phyloP scores from a whole-genome alignment of 2,797 vertebrate species.

The Moxostoma hubbsi region DNA sequence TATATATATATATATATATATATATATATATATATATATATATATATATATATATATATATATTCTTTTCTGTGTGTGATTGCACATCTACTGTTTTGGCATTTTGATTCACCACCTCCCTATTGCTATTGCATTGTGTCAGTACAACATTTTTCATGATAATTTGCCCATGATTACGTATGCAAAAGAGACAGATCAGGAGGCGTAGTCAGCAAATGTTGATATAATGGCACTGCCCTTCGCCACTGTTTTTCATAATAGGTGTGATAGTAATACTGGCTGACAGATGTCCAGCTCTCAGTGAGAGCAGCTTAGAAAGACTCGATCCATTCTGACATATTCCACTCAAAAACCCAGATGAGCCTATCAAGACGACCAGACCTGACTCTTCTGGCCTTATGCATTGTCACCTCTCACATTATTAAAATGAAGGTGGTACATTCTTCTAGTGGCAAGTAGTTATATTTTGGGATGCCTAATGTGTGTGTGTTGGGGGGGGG shows the following conservation, averaged over 20 bases:
- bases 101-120: background rate
- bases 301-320: background rate
- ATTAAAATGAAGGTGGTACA: constrained; percentile 7
- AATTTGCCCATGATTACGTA: constrained; percentile 31
- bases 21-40: too few relatives aligned
- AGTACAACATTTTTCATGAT: constrained; percentile 9
- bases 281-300: constrained; percentile 30
- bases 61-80: background rate
- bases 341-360: background rate
- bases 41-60: too few relatives aligned
- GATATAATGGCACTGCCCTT: constrained; percentile 39
- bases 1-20: too few relatives aligned
- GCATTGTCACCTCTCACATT: constrained; percentile 8
- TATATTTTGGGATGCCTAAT: constrained; percentile 15
- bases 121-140: background rate
- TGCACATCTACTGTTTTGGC: background rate
- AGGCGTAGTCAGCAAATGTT: background rate
- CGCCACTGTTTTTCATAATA: constrained; percentile 26
- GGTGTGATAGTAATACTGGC: constrained; percentile 27
- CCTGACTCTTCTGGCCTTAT: background rate
- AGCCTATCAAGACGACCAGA: background rate
- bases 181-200: constrained; percentile 31
- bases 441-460: constrained; percentile 3
- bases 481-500: constrained; percentile 13
- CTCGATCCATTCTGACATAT: constrained; percentile 24